These are phyloP conservation scores for Cheilosia variabilis DNA, from an alignment of 2,888 invertebrate species.

Conservation along the genomic window DNA sequence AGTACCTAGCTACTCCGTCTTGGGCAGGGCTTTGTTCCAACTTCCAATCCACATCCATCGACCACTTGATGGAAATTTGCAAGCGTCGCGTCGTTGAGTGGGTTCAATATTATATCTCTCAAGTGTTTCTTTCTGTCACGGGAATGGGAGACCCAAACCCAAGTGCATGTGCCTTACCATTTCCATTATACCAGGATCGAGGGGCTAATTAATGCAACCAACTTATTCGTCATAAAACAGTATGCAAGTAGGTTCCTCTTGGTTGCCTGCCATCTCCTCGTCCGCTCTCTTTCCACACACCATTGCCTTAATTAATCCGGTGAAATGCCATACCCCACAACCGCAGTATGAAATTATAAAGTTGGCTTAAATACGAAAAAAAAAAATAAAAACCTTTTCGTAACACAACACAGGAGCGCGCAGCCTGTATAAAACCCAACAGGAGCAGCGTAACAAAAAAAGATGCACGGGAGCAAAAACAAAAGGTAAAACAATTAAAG, in stretches of 20 bases:
- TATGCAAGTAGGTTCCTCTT: constrained; percentile 1
- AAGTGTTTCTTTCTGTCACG: constrained; percentile 12
- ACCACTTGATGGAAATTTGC: constrained; percentile 50
- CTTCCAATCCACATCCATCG: constrained; percentile 45
- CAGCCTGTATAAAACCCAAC: no score
- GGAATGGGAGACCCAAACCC: constrained; percentile 13
- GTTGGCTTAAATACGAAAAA: constrained; percentile 23
- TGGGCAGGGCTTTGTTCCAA: constrained; percentile 56
- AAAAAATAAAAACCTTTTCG: background rate
- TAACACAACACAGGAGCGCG: no score
- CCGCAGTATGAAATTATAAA: constrained; percentile 58
- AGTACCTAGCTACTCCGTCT: constrained; percentile 6
- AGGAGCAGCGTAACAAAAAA: constrained; percentile 11
- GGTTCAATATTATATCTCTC: constrained; percentile 24
- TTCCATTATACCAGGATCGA: constrained; percentile 1
- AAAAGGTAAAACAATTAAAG: constrained; percentile 71
- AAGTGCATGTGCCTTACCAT: constrained; percentile 1
- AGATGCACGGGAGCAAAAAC: constrained; percentile 54
- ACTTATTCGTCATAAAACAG: constrained; percentile 65
- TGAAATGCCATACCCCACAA: constrained; percentile 35
- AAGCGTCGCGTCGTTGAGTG: constrained; percentile 7
- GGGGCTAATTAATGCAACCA: constrained; percentile 60
- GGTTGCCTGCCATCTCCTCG: background rate
- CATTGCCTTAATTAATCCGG: constrained; percentile 69
- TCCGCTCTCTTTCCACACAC: constrained; percentile 38